A percentile compares a stretch with the other conserved stretches of the same genome.
Conservation (phyloP, 2,888 invertebrate genomes). For the Poecilus cupreus region DNA sequence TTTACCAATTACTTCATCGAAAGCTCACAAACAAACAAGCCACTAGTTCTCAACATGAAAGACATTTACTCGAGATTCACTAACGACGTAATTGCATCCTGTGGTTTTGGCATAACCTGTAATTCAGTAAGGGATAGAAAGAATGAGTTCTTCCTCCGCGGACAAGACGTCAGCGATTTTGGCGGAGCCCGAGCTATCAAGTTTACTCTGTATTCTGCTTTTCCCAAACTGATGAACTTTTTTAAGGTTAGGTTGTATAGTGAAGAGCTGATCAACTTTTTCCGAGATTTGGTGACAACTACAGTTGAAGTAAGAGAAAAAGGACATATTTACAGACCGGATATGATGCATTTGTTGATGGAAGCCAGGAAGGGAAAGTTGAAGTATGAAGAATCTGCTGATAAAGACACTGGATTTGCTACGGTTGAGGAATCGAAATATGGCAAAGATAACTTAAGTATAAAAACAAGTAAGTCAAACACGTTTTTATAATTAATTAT, state of each 20-base stretch:
- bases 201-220: neutral
- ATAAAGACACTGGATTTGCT: slow-evolving; percentile 63
- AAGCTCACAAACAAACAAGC: neutral
- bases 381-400: slow-evolving; percentile 39
- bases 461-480: neutral
- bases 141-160: slow-evolving; percentile 76
- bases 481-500: no score
- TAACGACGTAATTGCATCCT: slow-evolving; percentile 74
- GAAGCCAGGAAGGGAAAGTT: no score
- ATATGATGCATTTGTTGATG: no score
- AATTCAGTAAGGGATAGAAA: slow-evolving; percentile 74
- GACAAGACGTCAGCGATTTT: slow-evolving; percentile 72
- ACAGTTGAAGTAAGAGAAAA: slow-evolving; percentile 65
- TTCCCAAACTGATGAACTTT: slow-evolving; percentile 52
- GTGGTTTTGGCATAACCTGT: slow-evolving; percentile 75
- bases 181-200: neutral
- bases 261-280: slow-evolving; percentile 62
- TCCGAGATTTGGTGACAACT: slow-evolving; percentile 64
- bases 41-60: neutral
- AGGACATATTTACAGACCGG: slow-evolving; percentile 67
- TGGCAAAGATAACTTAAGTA: slow-evolving; percentile 33
- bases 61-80: neutral
- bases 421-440: slow-evolving; percentile 67
- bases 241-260: slow-evolving; percentile 61
- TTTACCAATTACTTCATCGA: neutral